Percentiles rank a stretch among this genome's conserved stretches.
Conservation (phyloP, 2,888 invertebrate species). For the Apamea monoglypha region DNA sequence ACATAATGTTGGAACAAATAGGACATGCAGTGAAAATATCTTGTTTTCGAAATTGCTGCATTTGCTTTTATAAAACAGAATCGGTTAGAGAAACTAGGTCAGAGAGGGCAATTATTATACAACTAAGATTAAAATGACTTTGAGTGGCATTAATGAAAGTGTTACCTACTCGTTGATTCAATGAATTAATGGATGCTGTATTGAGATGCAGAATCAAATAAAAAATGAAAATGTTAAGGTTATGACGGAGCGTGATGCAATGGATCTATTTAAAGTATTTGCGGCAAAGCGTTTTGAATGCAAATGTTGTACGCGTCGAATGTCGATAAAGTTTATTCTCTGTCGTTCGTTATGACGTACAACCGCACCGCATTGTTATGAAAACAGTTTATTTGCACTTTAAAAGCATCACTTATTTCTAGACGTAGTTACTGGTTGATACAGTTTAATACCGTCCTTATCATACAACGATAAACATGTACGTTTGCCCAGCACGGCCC, state of each 20-base stretch:
- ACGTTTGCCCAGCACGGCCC: too few relatives aligned
- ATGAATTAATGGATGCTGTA: conserved; percentile 10
- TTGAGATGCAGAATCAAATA: neutral
- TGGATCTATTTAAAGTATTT: conserved; percentile 41
- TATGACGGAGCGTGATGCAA: conserved; percentile 28
- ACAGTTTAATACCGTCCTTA: conserved; percentile 18
- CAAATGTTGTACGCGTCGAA: conserved; percentile 36
- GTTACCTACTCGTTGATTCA: conserved; percentile 4
- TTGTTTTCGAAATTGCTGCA: conserved; percentile 56
- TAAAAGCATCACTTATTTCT: conserved; percentile 36
- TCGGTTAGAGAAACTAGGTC: conserved; percentile 32
- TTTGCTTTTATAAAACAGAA: conserved; percentile 35
- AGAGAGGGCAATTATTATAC: conserved; percentile 24
- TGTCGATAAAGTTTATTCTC: conserved; percentile 70
- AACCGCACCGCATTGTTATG: conserved; percentile 63
- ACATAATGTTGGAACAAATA: conserved; percentile 68
- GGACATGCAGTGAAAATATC: conserved; percentile 64
- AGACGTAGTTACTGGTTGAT: neutral
- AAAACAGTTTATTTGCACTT: conserved; percentile 60
- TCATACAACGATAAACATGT: conserved; percentile 10
- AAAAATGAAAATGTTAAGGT: conserved; percentile 32
- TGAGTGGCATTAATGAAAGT: conserved; percentile 11
- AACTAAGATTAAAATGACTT: conserved; percentile 7
- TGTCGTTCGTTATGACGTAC: conserved; percentile 37
- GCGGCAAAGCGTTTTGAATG: conserved; percentile 38